phyloP scores from a whole-genome alignment of 2,113 vertebrate species.

The Propithecus coquereli region DNA sequence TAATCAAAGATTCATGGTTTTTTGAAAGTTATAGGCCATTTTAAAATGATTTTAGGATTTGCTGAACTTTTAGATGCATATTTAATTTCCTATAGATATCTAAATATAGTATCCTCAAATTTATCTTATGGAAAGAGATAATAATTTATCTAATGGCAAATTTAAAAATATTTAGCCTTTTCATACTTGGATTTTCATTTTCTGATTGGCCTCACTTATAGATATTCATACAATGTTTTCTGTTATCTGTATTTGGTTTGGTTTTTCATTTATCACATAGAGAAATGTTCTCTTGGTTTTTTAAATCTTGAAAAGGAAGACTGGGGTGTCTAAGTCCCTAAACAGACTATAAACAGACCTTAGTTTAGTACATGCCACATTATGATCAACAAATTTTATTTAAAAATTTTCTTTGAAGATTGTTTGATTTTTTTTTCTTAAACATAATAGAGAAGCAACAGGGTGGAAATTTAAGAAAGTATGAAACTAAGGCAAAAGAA shows the following conservation, averaged over 20 bases:
- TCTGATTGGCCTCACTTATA: background rate
- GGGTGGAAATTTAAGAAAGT: background rate
- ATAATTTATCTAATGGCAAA: background rate
- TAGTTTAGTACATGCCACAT: background rate
- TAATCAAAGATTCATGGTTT: constrained; percentile 22
- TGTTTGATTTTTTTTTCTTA: background rate
- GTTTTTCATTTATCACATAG: constrained; percentile 2
- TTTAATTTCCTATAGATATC: constrained; percentile 29
- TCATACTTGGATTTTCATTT: background rate
- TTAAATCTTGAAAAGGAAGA: background rate
- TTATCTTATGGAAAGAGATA: background rate
- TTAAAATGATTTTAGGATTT: constrained; percentile 7
- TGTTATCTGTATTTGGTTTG: constrained; percentile 14
- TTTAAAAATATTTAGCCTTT: constrained; percentile 5
- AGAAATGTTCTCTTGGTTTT: background rate
- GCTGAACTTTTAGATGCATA: background rate
- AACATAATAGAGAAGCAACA: background rate
- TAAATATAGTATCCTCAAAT: background rate
- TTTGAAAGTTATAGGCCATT: constrained; percentile 43
- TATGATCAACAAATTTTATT: background rate
- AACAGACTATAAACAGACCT: background rate
- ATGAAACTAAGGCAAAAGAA: background rate
- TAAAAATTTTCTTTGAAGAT: constrained; percentile 36
- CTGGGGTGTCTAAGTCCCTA: background rate
- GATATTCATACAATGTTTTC: background rate